A percentile compares a stretch with the other conserved stretches of the same genome.
Conservation (phyloP, 1,140 invertebrate species). For the Parapsyche elsis region DNA sequence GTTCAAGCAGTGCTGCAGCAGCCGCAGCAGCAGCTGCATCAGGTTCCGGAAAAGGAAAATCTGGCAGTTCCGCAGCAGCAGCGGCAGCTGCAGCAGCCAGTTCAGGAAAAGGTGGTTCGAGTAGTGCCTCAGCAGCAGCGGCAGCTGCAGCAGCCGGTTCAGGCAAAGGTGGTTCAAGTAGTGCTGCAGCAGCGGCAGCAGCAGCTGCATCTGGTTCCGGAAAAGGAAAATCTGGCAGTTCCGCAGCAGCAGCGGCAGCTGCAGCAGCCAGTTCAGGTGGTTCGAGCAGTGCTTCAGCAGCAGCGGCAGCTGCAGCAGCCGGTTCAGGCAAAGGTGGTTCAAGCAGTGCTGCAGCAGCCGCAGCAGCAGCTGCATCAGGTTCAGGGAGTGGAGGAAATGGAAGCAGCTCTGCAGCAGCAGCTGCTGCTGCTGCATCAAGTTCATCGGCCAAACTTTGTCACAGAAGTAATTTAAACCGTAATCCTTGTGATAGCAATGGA, state of each 20-base stretch:
- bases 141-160: not conserved
- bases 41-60: not conserved
- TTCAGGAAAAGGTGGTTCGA: too few relatives aligned
- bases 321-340: not conserved
- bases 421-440: not conserved
- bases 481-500: too few relatives aligned
- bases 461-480: too few relatives aligned
- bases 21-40: not conserved
- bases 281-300: not conserved
- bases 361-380: not conserved
- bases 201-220: not conserved
- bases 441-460: not conserved
- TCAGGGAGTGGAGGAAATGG: not conserved
- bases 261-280: not conserved
- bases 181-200: not conserved
- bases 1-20: not conserved
- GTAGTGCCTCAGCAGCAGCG: not conserved
- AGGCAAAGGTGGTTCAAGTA: not conserved
- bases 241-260: not conserved
- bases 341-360: not conserved
- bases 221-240: not conserved
- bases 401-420: not conserved
- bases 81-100: not conserved
- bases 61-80: not conserved
- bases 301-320: not conserved